These are phyloP conservation scores for Loxodonta africana DNA, from an alignment of 2,113 vertebrate species.

Conservation along the genomic window DNA sequence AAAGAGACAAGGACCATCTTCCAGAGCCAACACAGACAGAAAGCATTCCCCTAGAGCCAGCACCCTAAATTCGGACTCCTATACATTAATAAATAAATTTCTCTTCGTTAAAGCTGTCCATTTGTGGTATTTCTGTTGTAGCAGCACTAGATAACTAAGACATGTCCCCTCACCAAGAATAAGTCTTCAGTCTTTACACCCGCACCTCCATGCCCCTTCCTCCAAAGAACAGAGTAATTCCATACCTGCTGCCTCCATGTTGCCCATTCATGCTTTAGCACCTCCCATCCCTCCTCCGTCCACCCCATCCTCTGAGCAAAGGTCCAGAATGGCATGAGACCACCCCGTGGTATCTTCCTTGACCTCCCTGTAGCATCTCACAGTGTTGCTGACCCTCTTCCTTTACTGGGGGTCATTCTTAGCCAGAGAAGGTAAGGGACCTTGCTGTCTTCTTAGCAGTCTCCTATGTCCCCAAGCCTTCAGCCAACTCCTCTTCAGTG, in stretches of 20 bases:
- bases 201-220: accelerated
- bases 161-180: background rate
- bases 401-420: background rate
- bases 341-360: background rate
- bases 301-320: background rate
- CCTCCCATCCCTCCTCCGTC: background rate
- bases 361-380: background rate
- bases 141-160: too few relatives aligned
- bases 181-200: background rate
- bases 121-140: too few relatives aligned
- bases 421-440: background rate
- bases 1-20: too few relatives aligned
- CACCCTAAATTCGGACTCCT: too few relatives aligned
- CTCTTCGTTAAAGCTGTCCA: too few relatives aligned
- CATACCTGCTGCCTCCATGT: accelerated
- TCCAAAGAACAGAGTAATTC: background rate
- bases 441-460: background rate
- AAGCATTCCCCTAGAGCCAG: too few relatives aligned
- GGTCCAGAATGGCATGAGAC: background rate
- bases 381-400: background rate
- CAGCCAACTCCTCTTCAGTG: background rate
- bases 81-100: too few relatives aligned
- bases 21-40: too few relatives aligned
- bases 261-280: background rate
- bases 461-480: background rate